A percentile compares a stretch with the other conserved stretches of the same genome.
phyloP scores from a whole-genome alignment of 1,140 invertebrate genomes.

The Mylabris phalerata region DNA sequence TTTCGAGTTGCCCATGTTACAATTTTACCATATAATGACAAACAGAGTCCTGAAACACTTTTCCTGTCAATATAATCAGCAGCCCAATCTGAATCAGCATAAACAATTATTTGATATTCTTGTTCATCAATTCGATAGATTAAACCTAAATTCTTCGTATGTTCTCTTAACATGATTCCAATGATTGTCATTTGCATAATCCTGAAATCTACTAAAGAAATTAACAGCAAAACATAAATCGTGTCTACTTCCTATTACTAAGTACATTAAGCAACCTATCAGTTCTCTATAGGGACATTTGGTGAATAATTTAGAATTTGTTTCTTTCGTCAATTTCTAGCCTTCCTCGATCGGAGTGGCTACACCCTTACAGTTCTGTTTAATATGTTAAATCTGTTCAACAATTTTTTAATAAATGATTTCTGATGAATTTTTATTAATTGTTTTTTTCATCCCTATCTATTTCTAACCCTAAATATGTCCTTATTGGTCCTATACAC shows the following conservation, averaged over 20 bases:
- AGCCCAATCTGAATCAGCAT: constrained; percentile 38
- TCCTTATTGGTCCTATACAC: constrained; percentile 23
- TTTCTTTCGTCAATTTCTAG: constrained; percentile 2
- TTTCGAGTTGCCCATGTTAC: no score
- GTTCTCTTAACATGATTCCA: constrained; percentile 24
- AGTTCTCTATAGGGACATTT: constrained; percentile 30
- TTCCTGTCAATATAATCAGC: constrained; percentile 20
- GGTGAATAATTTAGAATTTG: background rate
- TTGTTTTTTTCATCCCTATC: constrained; percentile 13
- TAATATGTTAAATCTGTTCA: constrained; percentile 34
- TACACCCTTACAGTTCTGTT: constrained; percentile 17
- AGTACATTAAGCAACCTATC: constrained; percentile 25
- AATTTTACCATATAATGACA: no score
- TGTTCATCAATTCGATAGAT: background rate
- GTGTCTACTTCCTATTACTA: constrained; percentile 27
- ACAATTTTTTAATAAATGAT: constrained; percentile 24
- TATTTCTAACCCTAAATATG: constrained; percentile 25
- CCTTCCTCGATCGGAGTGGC: background rate
- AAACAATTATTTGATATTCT: background rate
- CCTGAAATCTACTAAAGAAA: constrained; percentile 29
- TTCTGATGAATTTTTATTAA: constrained; percentile 19
- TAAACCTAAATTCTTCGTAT: constrained; percentile 27
- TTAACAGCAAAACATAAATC: constrained; percentile 30
- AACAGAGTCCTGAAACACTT: no score
- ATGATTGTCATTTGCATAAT: constrained; percentile 2